Evolutionary conservation across 1,140 invertebrate genomes (phyloP), one percentile per base, ranked within the genome.

Genomic region (Sycobia sp.): DNA sequence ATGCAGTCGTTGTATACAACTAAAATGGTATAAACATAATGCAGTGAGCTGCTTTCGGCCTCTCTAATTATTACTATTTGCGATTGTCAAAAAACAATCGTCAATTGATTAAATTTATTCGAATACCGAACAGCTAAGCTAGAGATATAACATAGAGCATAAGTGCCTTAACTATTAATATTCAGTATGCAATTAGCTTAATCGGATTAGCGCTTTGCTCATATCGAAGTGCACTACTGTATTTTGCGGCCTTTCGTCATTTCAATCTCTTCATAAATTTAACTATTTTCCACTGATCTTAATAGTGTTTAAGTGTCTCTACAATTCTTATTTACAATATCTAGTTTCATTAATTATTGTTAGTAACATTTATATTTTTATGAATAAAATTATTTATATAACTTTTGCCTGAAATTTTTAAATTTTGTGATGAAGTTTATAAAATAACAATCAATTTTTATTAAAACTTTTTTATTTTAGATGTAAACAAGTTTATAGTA

Each of bases 171-270:
- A 36, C 32, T 50, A 59, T 59, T 44, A 49, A 59, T 59, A 59
- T 59, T 59, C 44, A 49, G 56, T 49, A 18, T 59, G 32, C 46
- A 50, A 32, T 22, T 49, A 9, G 34, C 23, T 49, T 59, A 59
- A 59, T 59, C 44, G 44, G 46, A 59, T 59, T 46, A 27, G 13
- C 44, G 46, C 20, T 38, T 3, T 25, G 44, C 16, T 27, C 50
- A 39, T 50, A 18, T 46, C 25, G n/a, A 46, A 44, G 41, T 44
- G 41, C 54, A 44, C 41, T 44, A 39, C 41, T 16, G 54, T 39
- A 56, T 56, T 43, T 56, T 16, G 39, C 39, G 29, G 54, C 29
- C n/a, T n/a, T n/a, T n/a, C n/a, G n/a, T n/a, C n/a, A n/a, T n/a
- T n/a, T n/a, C n/a, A n/a, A n/a, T n/a, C n/a, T n/a, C n/a, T n/a